Base-by-base conservation (phyloP, 2,888 invertebrate genomes). In the Andrena haemorrhoa region DNA sequence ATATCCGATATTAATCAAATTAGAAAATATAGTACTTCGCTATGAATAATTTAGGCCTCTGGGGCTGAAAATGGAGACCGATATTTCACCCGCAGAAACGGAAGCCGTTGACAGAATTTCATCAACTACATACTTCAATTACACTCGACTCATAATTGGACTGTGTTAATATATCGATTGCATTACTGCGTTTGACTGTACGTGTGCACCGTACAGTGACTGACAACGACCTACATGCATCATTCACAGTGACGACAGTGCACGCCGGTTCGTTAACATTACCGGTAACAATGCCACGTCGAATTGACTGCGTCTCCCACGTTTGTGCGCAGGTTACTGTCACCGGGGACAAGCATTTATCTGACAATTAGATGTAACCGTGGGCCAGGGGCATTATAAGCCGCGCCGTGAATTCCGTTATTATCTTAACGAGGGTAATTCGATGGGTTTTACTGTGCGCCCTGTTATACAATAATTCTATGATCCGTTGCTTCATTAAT, bases 221-320 rank as follows among this genome's bases (percentile, higher is more conserved):
- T 77, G 76, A 66, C 79, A 68, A 72, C 75, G 85, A 85, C 81
- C 88, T 79, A 82, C 77, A 87, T 86, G 80, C 76, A 89, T 88
- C 89, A 88, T 86, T 66, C 82, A 63, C 89, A 88, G 77, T 26
- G 75, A 78, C 85, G 73, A 77, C 82, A 68, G 61, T 53, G 65
- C 53, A 63, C 26, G 49, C 70, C 66, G 65, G 74, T 74, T 79
- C 83, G 86, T 86, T 88, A 79, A 84, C 85, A 76, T 86, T 63
- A 71, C 58, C 66, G 69, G 72, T 60, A 75, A 77, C 60, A 83
- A 75, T 75, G 73, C 63, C 80, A 47, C 26, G 51, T 86, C 78
- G 79, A 77, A 88, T 76, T 65, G 79, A 75, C 75, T 60, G 58
- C 81, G 75, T 86, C 74, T 81, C 51, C 23, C 29, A 51, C 74